phyloP scores from a whole-genome alignment of 2,888 invertebrate genomes.

The Flexamia atlantica region DNA sequence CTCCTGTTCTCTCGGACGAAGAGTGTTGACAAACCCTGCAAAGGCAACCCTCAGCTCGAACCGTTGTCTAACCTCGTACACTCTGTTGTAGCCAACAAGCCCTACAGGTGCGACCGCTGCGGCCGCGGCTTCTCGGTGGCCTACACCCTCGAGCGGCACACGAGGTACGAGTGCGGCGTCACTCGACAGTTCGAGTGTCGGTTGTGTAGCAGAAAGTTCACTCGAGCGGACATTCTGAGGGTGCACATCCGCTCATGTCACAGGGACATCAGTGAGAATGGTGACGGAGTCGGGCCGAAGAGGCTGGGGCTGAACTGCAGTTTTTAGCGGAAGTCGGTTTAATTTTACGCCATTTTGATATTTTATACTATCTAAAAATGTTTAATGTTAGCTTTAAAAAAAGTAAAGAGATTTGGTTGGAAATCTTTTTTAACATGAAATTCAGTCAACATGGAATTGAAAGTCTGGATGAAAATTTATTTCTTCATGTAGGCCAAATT shows the following conservation, averaged over 20 bases:
- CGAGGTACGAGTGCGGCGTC: conserved; percentile 74
- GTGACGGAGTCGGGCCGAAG: neutral
- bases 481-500: no score
- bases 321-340: neutral
- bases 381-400: no score
- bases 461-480: no score
- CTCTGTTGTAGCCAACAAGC: conserved; percentile 38
- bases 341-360: neutral
- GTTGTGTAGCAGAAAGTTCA: conserved; percentile 65
- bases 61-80: neutral
- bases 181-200: conserved; percentile 73
- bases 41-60: neutral
- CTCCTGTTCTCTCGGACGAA: no score
- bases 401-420: no score
- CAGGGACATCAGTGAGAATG: neutral
- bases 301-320: neutral
- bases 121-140: conserved; percentile 68
- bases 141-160: conserved; percentile 72
- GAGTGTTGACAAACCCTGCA: no score
- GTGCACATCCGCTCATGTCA: conserved; percentile 46
- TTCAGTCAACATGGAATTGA: no score
- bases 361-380: no score
- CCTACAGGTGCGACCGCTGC: conserved; percentile 64
- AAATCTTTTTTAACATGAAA: no score
- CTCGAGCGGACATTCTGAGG: conserved; percentile 65